These are phyloP conservation scores for Eupithecia exiguata DNA, from an alignment of 2,888 invertebrate species.

Conservation along the genomic window DNA sequence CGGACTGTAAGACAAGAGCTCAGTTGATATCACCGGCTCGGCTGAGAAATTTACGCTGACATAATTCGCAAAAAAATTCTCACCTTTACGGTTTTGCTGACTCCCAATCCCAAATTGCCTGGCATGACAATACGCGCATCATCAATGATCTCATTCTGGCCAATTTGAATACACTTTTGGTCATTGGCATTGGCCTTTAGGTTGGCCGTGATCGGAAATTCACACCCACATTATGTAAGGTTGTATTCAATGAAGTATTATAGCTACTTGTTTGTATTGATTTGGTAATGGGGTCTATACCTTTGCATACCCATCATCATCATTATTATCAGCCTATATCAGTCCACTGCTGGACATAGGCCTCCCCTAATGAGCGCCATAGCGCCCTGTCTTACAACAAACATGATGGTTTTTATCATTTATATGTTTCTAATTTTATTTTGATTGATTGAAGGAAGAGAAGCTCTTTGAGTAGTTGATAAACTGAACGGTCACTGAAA, in stretches of 20 bases:
- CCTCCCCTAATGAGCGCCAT: too few species aligned
- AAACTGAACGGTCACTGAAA: too few species aligned
- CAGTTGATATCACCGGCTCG: not conserved
- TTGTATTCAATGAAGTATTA: not conserved
- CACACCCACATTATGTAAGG: constrained; percentile 33
- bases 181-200: constrained; percentile 62
- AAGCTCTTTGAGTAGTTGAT: too few species aligned
- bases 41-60: constrained; percentile 17
- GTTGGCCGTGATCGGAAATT: constrained; percentile 49
- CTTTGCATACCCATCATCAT: not conserved
- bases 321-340: too few species aligned
- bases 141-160: constrained; percentile 67
- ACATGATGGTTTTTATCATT: too few species aligned
- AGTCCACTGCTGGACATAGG: too few species aligned
- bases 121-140: constrained; percentile 35
- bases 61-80: constrained; percentile 45
- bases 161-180: constrained; percentile 70
- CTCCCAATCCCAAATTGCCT: constrained; percentile 6
- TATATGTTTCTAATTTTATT: too few species aligned
- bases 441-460: too few species aligned
- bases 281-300: too few species aligned
- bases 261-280: not conserved
- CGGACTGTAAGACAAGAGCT: not conserved
- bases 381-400: too few species aligned
- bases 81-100: not conserved